Conservation (phyloP, 2,888 invertebrate species). For the Lepidonotus clava region DNA sequence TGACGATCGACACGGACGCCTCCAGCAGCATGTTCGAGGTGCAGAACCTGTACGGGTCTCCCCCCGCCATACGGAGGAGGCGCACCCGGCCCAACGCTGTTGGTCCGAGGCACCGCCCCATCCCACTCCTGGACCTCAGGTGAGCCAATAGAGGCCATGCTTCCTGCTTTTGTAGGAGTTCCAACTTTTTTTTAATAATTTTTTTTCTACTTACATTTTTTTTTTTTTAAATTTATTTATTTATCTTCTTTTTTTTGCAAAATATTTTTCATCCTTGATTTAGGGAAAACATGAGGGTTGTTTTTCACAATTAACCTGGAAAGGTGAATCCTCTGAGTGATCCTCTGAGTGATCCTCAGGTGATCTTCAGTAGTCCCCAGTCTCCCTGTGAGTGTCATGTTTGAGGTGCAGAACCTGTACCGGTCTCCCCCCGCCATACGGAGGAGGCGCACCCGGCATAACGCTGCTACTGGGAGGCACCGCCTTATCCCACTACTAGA, state of each 20-base stretch:
- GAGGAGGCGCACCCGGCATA: conserved; percentile 66
- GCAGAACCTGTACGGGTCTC: conserved; percentile 76
- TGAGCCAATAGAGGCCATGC: too few relatives aligned
- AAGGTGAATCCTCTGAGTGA: too few relatives aligned
- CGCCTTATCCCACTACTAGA: conserved; percentile 73
- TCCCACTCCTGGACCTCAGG: conserved; percentile 72
- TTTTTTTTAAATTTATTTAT: too few relatives aligned
- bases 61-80: conserved; percentile 71
- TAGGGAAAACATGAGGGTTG: too few relatives aligned
- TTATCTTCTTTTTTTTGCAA: too few relatives aligned
- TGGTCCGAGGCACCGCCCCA: conserved; percentile 62
- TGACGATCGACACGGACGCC: conserved; percentile 5
- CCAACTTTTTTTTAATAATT: too few relatives aligned
- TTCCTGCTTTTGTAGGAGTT: conserved; percentile 68
- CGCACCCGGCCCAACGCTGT: conserved; percentile 61
- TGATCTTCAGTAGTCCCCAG: background rate
- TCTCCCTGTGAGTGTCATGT: conserved; percentile 62
- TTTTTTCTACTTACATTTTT: too few relatives aligned
- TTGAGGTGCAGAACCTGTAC: conserved; percentile 76
- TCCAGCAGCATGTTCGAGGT: conserved; percentile 70
- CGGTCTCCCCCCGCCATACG: conserved; percentile 73
- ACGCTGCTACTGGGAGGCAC: background rate
- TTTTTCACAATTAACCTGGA: too few relatives aligned
- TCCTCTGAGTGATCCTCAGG: background rate
- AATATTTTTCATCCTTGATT: too few relatives aligned